phyloP scores from a whole-genome alignment of 2,113 vertebrate species.

The Empidonax alnorum region DNA sequence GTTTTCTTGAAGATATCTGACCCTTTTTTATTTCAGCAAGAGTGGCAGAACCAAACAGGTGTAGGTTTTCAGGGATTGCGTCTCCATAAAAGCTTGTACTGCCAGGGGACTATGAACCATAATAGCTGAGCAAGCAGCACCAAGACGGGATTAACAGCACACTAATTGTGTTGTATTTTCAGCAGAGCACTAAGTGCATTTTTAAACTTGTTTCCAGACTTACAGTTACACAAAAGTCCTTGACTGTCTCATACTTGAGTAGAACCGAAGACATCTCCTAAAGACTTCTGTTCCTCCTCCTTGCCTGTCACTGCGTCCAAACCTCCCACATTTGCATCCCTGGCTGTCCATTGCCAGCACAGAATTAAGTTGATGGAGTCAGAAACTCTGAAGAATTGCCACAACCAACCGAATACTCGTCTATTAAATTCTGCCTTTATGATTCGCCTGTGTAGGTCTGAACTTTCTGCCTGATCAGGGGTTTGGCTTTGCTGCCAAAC shows the following conservation, averaged over 20 bases:
- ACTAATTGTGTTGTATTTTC: neutral
- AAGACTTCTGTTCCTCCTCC: neutral
- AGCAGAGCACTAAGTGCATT: neutral
- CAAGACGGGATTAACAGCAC: neutral
- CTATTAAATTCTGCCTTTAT: neutral
- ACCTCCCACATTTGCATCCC: neutral
- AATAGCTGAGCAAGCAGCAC: neutral
- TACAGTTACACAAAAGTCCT: neutral
- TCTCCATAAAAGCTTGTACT: neutral
- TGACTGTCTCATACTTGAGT: neutral
- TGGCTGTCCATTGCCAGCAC: neutral
- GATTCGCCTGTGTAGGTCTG: neutral
- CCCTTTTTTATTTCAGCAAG: neutral
- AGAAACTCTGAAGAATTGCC: neutral
- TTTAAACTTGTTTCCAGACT: neutral
- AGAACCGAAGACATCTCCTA: neutral
- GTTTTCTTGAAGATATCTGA: neutral
- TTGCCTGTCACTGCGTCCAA: neutral
- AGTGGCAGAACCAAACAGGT: neutral
- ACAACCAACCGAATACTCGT: neutral
- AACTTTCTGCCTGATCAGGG: neutral
- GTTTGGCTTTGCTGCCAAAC: neutral
- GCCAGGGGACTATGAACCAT: neutral
- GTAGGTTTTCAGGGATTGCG: neutral
- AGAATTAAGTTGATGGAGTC: neutral